A percentile compares a stretch with the other conserved stretches of the same genome.
Evolutionary conservation across 2,113 vertebrate genomes (phyloP).

Genomic region (Pipra filicauda): DNA sequence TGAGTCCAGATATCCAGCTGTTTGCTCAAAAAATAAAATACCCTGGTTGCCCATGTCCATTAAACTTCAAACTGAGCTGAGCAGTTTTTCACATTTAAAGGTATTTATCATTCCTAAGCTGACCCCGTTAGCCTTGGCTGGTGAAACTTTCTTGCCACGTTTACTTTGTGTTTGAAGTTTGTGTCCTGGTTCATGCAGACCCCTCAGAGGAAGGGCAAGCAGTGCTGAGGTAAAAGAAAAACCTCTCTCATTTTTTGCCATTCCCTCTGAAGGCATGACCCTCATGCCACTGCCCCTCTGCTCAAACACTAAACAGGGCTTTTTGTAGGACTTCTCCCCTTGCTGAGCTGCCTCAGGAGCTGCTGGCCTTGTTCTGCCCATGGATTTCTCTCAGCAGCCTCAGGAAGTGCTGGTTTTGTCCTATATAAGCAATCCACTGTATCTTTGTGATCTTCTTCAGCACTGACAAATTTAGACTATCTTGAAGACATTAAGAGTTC

Average conservation of each 20-base stretch:
- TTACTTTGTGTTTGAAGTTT: neutral
- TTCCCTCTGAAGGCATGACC: neutral
- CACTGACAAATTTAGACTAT: neutral
- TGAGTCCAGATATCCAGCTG: neutral
- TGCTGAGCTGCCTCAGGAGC: neutral
- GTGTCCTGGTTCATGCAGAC: neutral
- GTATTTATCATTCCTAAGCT: neutral
- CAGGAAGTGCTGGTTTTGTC: neutral
- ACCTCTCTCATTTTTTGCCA: neutral
- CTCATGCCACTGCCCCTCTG: neutral
- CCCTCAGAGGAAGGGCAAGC: neutral
- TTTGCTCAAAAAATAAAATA: neutral
- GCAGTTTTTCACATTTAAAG: neutral
- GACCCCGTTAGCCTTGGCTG: neutral
- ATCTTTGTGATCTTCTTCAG: neutral
- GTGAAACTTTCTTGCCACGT: neutral
- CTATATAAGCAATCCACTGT: neutral
- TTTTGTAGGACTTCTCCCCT: neutral
- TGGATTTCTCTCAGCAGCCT: neutral
- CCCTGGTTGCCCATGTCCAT: neutral
- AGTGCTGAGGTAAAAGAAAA: neutral
- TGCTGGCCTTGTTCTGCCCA: neutral
- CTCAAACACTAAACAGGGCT: rapidly evolving
- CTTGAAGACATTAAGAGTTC: neutral
- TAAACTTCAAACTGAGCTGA: neutral